Conservation (phyloP, 2,888 invertebrate species). For the Mesoligia furuncula region DNA sequence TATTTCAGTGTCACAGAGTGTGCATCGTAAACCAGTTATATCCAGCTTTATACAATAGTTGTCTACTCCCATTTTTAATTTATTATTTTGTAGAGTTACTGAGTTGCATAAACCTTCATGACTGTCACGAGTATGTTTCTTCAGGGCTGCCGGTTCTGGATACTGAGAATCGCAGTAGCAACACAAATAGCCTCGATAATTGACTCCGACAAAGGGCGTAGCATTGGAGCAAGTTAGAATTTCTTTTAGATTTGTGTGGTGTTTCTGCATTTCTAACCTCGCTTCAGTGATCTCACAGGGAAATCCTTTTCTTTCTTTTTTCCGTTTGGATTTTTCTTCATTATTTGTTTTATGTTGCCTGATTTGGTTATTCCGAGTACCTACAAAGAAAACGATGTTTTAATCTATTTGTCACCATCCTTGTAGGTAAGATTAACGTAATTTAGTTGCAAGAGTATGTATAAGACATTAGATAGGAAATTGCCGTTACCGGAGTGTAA, state of each 20-base stretch:
- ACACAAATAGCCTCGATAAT: constrained; percentile 70
- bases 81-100: neutral
- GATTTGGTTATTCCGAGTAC: constrained; percentile 16
- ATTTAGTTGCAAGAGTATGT: neutral
- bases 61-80: neutral
- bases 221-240: constrained; percentile 67
- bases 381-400: constrained; percentile 47
- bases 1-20: constrained; percentile 26
- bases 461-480: neutral
- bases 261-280: constrained; percentile 16
- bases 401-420: neutral
- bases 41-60: constrained; percentile 27
- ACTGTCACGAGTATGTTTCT: constrained; percentile 66
- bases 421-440: neutral
- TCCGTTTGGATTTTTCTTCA: neutral
- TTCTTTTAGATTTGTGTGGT: constrained; percentile 32
- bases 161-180: constrained; percentile 69
- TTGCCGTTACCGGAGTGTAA: neutral
- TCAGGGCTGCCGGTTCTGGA: constrained; percentile 67
- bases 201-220: constrained; percentile 68
- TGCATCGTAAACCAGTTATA: constrained; percentile 36
- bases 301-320: neutral
- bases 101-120: constrained; percentile 47
- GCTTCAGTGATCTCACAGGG: neutral
- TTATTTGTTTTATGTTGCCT: neutral